Conservation (phyloP, 2,888 invertebrate species). For the Listrodromus nycthemerus region DNA sequence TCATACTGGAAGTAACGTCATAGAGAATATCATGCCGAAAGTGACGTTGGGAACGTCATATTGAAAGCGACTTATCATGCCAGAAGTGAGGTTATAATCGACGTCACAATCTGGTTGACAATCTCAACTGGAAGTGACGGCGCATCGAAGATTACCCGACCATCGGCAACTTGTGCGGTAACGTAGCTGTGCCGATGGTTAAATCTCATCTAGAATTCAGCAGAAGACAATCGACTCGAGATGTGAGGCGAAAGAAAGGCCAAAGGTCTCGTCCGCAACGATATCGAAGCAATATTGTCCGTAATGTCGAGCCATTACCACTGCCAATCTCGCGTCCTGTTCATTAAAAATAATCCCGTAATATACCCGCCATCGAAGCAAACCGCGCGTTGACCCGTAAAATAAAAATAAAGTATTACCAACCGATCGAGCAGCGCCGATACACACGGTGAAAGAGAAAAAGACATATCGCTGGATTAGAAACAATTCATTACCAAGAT, state of each 20-base stretch:
- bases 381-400: conserved; percentile 50
- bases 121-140: no score
- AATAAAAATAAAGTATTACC: conserved; percentile 44
- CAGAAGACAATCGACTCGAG: background rate
- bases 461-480: conserved; percentile 49
- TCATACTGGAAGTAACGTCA: no score
- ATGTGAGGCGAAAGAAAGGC: background rate
- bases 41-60: no score
- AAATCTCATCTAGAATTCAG: no score
- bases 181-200: no score
- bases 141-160: no score
- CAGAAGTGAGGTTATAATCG: no score
- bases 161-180: no score
- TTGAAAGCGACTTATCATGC: no score
- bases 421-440: conserved; percentile 37
- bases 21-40: no score
- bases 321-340: background rate
- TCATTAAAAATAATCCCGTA: conserved; percentile 15
- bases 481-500: conserved; percentile 64
- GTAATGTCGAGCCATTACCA: conserved; percentile 22
- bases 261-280: background rate
- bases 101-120: no score
- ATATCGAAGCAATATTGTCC: background rate
- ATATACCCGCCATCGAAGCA: background rate
- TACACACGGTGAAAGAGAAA: conserved; percentile 10